These are phyloP conservation scores for Hirudinaria manillensis DNA, from an alignment of 2,888 invertebrate species.

Conservation along the genomic window DNA sequence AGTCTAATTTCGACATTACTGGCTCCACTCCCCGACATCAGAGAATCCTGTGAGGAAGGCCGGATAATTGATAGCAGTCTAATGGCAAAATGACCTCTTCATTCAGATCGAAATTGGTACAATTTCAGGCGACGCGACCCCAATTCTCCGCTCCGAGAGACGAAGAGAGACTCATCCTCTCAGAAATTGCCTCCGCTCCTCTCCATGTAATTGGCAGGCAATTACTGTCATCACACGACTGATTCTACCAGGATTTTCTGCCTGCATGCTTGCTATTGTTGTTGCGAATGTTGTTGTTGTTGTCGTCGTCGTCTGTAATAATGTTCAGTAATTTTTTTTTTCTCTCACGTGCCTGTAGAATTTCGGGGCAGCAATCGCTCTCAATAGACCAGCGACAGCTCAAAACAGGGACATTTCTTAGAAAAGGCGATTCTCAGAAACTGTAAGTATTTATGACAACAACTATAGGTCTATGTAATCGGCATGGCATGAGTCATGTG, in stretches of 20 bases:
- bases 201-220: constrained; percentile 8
- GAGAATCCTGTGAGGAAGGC: too few species aligned
- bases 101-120: too few species aligned
- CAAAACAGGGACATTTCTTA: background rate
- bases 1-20: background rate
- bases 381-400: background rate
- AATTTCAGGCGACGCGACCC: too few species aligned
- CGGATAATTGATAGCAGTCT: too few species aligned
- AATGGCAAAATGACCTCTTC: too few species aligned
- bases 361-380: background rate
- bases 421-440: too few species aligned
- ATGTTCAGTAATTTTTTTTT: background rate
- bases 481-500: too few species aligned
- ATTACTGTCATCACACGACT: constrained; percentile 12
- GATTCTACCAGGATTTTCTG: constrained; percentile 11
- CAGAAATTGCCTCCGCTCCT: background rate
- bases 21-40: background rate
- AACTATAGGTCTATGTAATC: too few species aligned
- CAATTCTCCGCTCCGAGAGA: too few species aligned
- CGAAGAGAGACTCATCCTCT: background rate
- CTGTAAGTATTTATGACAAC: too few species aligned
- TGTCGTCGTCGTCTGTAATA: background rate
- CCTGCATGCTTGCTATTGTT: too few species aligned
- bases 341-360: background rate
- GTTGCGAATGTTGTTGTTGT: background rate